Conservation (phyloP, 2,113 vertebrate species). For the Pseudorhombus dupliciocellatus region DNA sequence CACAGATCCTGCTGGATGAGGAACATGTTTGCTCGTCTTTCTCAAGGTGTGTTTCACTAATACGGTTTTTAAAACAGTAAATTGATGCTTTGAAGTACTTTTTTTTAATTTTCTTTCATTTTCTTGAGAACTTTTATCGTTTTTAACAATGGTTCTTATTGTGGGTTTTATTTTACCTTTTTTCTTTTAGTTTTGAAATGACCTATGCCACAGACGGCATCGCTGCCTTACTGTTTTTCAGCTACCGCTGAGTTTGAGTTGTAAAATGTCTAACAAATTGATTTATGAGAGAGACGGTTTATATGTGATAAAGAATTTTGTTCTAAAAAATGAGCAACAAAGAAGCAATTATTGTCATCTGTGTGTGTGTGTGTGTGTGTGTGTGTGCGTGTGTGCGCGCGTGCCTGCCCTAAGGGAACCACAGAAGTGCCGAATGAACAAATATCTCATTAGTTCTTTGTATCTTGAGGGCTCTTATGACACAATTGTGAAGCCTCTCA, state of each 20-base stretch:
- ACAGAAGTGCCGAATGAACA: not conserved
- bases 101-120: constrained; percentile 38
- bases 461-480: not conserved
- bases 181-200: constrained; percentile 67
- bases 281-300: constrained; percentile 76
- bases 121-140: constrained; percentile 50
- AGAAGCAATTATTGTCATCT: too few relatives aligned
- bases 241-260: constrained; percentile 70
- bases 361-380: not conserved
- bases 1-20: not conserved
- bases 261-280: constrained; percentile 78
- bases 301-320: constrained; percentile 73
- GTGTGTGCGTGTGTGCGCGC: not conserved
- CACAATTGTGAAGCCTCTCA: not conserved
- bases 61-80: constrained; percentile 22
- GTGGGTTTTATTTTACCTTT: not conserved
- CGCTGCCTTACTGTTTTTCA: constrained; percentile 86
- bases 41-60: constrained; percentile 63
- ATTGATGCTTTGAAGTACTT: constrained; percentile 58
- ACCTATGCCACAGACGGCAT: constrained; percentile 81
- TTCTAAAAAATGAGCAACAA: constrained; percentile 59
- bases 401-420: not conserved
- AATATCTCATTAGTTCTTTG: not conserved
- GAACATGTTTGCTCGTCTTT: constrained; percentile 44
- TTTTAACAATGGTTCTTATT: constrained; percentile 23